Conservation (phyloP, 2,888 invertebrate genomes). For the Apoda limacodes region DNA sequence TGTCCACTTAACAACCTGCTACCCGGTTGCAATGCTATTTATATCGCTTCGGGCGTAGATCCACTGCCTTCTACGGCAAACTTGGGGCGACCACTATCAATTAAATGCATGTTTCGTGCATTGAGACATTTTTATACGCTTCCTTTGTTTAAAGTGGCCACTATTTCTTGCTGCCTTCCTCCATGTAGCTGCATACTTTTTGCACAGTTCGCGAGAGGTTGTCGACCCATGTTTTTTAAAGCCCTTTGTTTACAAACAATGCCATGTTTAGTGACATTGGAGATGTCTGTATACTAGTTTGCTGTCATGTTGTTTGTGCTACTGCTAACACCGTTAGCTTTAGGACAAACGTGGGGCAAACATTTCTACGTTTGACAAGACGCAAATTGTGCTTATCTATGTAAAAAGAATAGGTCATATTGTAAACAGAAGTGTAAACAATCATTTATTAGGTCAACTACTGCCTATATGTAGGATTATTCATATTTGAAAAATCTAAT, state of each 20-base stretch:
- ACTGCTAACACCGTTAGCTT: too few species aligned
- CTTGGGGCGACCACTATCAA: conserved; percentile 31
- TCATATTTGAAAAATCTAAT: too few species aligned
- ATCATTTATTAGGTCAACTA: too few species aligned
- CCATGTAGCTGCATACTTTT: conserved; percentile 31
- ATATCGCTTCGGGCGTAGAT: conserved; percentile 50
- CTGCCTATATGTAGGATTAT: too few species aligned
- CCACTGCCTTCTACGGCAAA: conserved; percentile 55
- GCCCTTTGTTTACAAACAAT: conserved; percentile 46
- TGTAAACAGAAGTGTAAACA: too few species aligned
- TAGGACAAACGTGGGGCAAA: too few species aligned
- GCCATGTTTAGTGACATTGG: conserved; percentile 9
- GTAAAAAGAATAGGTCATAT: too few species aligned
- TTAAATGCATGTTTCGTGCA: conserved; percentile 42
- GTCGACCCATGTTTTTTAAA: conserved; percentile 36
- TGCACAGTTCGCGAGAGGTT: conserved; percentile 34
- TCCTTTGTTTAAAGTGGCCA: conserved; percentile 37
- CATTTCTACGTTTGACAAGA: too few species aligned
- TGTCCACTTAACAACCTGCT: conserved; percentile 59
- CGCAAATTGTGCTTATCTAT: too few species aligned
- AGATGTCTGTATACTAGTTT: neutral
- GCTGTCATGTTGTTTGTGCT: too few species aligned
- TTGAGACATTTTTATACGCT: conserved; percentile 44
- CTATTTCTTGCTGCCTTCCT: conserved; percentile 29
- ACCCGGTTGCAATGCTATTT: conserved; percentile 53